phyloP scores from a whole-genome alignment of 2,113 vertebrate genomes.

The Desmodus rotundus region DNA sequence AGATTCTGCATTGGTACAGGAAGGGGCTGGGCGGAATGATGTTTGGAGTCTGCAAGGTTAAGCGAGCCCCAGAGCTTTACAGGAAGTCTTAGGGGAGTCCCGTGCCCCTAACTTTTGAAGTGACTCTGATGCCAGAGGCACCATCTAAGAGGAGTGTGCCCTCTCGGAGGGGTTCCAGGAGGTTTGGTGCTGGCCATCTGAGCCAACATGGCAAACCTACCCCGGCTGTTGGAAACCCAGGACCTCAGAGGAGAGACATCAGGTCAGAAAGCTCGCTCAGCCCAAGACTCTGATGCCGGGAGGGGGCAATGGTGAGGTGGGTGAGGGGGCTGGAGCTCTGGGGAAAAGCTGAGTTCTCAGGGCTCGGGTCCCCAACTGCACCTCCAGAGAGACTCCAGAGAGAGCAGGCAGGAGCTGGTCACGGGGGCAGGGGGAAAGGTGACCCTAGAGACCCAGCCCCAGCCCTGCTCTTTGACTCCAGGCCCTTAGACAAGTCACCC shows the following conservation, averaged over 20 bases:
- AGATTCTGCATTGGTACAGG: background rate
- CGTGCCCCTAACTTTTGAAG: background rate
- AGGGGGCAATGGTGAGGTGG: accelerated
- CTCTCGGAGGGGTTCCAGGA: background rate
- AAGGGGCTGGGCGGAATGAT: background rate
- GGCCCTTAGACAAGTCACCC: background rate
- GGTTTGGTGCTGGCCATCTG: background rate
- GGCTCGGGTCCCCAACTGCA: background rate
- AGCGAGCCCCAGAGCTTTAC: background rate
- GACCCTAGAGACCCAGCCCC: background rate
- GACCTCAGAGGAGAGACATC: background rate
- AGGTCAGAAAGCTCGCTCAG: background rate
- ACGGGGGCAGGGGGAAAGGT: accelerated
- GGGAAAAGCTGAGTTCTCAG: background rate
- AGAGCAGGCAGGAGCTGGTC: background rate
- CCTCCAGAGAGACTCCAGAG: background rate
- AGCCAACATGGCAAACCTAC: background rate
- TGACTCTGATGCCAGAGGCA: background rate
- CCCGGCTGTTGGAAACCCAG: background rate
- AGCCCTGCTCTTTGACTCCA: background rate
- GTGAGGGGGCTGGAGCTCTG: background rate
- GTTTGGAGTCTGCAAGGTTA: accelerated
- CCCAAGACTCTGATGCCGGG: background rate
- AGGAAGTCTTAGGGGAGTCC: background rate
- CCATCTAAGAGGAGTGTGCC: background rate